Evolutionary conservation across 2,113 vertebrate genomes (phyloP), one percentile per base, ranked within the genome.

Genomic region (Urocynchramus pylzowi): DNA sequence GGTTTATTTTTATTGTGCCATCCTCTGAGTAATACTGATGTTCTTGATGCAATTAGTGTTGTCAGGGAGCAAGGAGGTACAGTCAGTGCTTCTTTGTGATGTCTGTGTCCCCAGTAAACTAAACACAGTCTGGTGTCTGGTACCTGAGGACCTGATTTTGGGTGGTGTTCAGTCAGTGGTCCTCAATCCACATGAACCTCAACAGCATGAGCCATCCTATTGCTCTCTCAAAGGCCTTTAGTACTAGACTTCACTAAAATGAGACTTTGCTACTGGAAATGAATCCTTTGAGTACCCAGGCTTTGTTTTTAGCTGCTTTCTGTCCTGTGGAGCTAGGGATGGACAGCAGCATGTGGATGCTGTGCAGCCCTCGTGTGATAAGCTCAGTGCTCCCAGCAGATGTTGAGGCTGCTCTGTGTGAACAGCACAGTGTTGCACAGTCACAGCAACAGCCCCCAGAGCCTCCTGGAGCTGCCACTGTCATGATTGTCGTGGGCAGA

Each of bases 21-120:
- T 95, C 75, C 60, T 91, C 87, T 67, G 63, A 94, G 83, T 69
- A 85, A 85, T 50, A 23, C 71, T 59, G 87, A 60, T 96, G 69
- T 95, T 91, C 61, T 53, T 39, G 67, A 71, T 54, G 94, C 63
- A 84, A 12, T 96, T 87, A 74, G 53, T 61, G 54, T 89, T 93
- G 91, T 92, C 56, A 90, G 90, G 90, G 80, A 37, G 75, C 70
- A 64, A 2, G 61, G 45, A 91, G 91, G 94, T 56, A 16, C 89
- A 70, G 77, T 75, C 74, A 76, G 42, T 90, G 11, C 65, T 95
- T 80, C 76, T 85, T 68, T 74, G 86, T 87, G 87, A 67, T 93
- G 78, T 85, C 92, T 95, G 71, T 95, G 94, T 37, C 53, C 33
- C 10, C 33, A 3, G 39, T 20, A 27, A 73, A 45, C 20, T n/a